Evolutionary conservation across 1,140 invertebrate species (phyloP), one percentile per base, ranked within the genome.

Genomic region (Armadillidium nasatum): DNA sequence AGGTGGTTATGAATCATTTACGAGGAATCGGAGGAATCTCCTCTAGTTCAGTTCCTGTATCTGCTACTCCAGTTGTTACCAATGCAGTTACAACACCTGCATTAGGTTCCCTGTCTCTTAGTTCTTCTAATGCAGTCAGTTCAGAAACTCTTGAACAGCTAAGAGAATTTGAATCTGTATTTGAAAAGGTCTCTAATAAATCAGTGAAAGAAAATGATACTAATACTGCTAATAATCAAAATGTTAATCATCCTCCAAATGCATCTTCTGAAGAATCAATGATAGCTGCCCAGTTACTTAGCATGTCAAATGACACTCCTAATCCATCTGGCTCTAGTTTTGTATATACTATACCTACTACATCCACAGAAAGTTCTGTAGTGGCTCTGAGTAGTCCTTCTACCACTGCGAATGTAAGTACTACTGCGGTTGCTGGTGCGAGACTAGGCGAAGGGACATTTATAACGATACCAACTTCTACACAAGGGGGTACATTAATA

Each of bases 81-180:
- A 60, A 19, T 60, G 50, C 50, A 19, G 50, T 60, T 60, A 15
- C 50, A 15, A 15, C 50, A 60, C 19, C 74, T 73, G 73, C 54
- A 44, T 44, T 81, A 13, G 54, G 74, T 22, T 76, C 80, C 54
- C 77, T 81, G 22, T 77, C 85, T 33, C 85, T 87, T 19, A 84
- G 85, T 10, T 82, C 84, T 4, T 33, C 73, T 67, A 86, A 86
- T 80, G 84, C 83, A 84, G 86, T 88, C 9, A 88, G 87, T 76
- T 88, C 87, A 0, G 87, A 86, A 4, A 92, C 91, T 10, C 83
- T 92, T 23, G 91, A 93, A 83, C 91, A 93, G 81, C 82, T 93
- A 7, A 85, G 91, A 46, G 92, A 93, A 83, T 93, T 93, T 82
- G 92, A 93, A 83, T 91, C 91, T 84, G 91, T 93, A 0, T 85